Evolutionary conservation across 2,797 vertebrate species (phyloP).

Genomic region (Oreortyx pictus): DNA sequence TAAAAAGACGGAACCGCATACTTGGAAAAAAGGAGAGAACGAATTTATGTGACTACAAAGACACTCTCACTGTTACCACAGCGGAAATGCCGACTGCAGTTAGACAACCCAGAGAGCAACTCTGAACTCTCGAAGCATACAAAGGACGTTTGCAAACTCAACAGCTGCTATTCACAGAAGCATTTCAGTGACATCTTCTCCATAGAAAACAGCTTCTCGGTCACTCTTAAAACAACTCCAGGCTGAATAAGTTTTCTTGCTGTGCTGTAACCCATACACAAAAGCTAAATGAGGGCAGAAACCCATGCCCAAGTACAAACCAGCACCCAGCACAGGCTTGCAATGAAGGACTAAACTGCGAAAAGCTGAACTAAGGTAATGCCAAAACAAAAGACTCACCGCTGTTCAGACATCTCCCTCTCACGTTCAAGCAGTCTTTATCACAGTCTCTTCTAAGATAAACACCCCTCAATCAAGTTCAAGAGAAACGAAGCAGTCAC

Average conservation of each 20-base stretch:
- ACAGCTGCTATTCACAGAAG: neutral
- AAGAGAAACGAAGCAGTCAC: neutral
- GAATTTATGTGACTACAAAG: neutral
- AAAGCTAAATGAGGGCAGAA: neutral
- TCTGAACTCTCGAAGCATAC: neutral
- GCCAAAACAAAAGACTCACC: neutral
- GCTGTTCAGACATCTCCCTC: neutral
- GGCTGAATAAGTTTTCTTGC: neutral
- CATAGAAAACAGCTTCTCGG: neutral
- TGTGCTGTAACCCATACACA: neutral
- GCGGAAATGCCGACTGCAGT: neutral
- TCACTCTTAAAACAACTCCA: neutral
- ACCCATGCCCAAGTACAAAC: neutral
- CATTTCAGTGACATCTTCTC: neutral
- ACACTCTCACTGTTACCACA: neutral
- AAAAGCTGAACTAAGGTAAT: neutral
- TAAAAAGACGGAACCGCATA: neutral
- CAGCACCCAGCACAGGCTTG: neutral
- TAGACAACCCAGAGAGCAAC: neutral
- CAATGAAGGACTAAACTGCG: neutral
- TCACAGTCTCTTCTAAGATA: neutral
- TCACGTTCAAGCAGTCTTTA: neutral
- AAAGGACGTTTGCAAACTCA: neutral
- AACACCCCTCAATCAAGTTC: neutral
- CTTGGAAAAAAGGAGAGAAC: neutral